Evolutionary conservation across 2,113 vertebrate species (phyloP).

Genomic region (Panurus biarmicus): DNA sequence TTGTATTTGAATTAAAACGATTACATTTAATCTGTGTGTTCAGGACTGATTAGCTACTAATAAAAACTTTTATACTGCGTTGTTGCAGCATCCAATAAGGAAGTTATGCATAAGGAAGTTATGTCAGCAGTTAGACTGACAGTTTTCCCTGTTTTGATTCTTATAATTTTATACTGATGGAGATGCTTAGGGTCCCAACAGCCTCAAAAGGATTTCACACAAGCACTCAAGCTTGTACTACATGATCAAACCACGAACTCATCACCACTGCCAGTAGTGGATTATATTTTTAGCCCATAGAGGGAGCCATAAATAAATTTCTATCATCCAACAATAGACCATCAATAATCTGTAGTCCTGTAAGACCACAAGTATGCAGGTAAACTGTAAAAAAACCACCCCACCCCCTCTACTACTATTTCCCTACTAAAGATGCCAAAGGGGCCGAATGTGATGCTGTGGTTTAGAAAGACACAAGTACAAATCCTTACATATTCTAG

Average conservation of each 20-base stretch:
- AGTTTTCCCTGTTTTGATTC: not conserved
- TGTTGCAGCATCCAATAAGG: not conserved
- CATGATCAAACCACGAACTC: not conserved
- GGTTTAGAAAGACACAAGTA: not conserved
- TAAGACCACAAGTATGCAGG: not conserved
- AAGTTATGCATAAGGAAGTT: no score
- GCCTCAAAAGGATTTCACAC: not conserved
- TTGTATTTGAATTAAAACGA: not conserved
- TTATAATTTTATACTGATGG: not conserved
- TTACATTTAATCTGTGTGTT: not conserved
- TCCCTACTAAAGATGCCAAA: not conserved
- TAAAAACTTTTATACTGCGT: not conserved
- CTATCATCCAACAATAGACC: fast-evolving
- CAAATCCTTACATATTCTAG: not conserved
- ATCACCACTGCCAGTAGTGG: not conserved
- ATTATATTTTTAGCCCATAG: not conserved
- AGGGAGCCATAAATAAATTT: not conserved
- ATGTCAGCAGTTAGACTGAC: no score
- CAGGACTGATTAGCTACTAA: not conserved
- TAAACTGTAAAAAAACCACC: not conserved
- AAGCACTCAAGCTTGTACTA: not conserved
- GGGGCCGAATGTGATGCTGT: not conserved
- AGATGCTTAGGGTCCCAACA: not conserved
- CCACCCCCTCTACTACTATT: not conserved
- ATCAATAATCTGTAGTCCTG: not conserved